A percentile compares a stretch with the other conserved stretches of the same genome.
phyloP scores from a whole-genome alignment of 2,888 invertebrate genomes.

The Phyllotreta cruciferae region DNA sequence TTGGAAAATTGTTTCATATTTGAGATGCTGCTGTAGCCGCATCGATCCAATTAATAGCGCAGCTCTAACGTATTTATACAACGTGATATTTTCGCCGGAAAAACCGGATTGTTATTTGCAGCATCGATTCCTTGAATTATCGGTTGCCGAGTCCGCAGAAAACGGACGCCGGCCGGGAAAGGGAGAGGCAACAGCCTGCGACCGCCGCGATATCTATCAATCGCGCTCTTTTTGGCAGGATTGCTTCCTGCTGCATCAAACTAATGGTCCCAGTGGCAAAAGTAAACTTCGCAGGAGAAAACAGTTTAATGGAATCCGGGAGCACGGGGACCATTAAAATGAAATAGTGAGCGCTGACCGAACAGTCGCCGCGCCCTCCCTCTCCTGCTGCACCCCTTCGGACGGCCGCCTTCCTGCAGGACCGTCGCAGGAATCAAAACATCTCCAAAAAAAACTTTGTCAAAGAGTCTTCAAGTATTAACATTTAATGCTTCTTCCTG shows the following conservation, averaged over 20 bases:
- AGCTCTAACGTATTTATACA: no score
- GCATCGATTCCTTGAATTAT: constrained; percentile 48
- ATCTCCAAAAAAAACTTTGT: not conserved
- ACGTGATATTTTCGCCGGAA: no score
- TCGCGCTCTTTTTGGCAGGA: constrained; percentile 58
- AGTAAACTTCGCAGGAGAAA: constrained; percentile 62
- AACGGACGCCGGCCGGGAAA: constrained; percentile 39
- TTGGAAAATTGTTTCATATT: constrained; percentile 21
- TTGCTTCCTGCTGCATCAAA: constrained; percentile 63
- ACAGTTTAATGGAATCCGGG: constrained; percentile 67
- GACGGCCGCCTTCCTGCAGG: constrained; percentile 27
- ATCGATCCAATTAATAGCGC: no score
- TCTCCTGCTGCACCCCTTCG: constrained; percentile 38
- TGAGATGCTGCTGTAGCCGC: constrained; percentile 3
- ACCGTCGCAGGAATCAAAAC: not conserved
- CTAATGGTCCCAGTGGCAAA: constrained; percentile 62
- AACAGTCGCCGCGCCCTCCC: constrained; percentile 44
- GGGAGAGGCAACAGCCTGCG: constrained; percentile 26
- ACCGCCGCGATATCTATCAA: constrained; percentile 55
- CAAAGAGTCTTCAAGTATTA: not conserved
- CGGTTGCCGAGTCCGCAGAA: constrained; percentile 57
- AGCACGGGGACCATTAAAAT: constrained; percentile 66
- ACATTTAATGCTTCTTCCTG: no score
- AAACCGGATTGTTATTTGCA: constrained; percentile 25
- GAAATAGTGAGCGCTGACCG: constrained; percentile 61